Base-by-base conservation (phyloP, 2,797 vertebrate genomes). In the Sarcophilus harrisii region DNA sequence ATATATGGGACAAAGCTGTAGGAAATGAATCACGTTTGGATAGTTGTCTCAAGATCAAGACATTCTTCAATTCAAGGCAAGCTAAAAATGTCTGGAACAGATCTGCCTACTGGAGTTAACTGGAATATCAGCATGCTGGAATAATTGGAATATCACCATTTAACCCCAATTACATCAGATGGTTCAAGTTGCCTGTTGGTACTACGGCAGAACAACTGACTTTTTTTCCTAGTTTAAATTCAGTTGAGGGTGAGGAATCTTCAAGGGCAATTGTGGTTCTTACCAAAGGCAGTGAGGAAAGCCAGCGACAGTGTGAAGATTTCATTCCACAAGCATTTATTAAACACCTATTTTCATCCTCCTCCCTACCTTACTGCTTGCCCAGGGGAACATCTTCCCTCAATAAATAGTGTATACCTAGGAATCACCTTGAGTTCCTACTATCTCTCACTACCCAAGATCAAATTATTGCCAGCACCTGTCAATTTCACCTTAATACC, bases 91-190 rank as follows among this genome's bases (percentile, higher is more conserved):
- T 93, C 9, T 92, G 57, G 81, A 94, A 97, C 91, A 93, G 90
- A 52, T 95, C 91, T 95, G 92, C 81, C 18, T 32, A 57, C 89
- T 94, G 92, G 95, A 91, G 94, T 90, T 92, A 94, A 93, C 95
- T 94, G 92, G n/a, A 92, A 93, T 90, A 94, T 94, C 52, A 62
- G n/a, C 55, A 94, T 90, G 27, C 52, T n/a, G n/a, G n/a, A n/a
- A n/a, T n/a, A n/a, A n/a, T n/a, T n/a, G n/a, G n/a, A n/a, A n/a
- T n/a, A n/a, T n/a, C n/a, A n/a, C 94, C 89, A 30, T 96, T 94
- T 58, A 0, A 8, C 92, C 54, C 94, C 58, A 90, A 4, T 2
- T 62, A 38, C 30, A 14, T n/a, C 4, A 4, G 60, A 13, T 62
- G 60, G 60, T 62, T 32, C 60, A 32, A 62, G 60, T 62, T 32